Percentiles rank a stretch among this genome's conserved stretches.
phyloP scores from a whole-genome alignment of 2,797 vertebrate genomes.

The Salarias fasciatus region DNA sequence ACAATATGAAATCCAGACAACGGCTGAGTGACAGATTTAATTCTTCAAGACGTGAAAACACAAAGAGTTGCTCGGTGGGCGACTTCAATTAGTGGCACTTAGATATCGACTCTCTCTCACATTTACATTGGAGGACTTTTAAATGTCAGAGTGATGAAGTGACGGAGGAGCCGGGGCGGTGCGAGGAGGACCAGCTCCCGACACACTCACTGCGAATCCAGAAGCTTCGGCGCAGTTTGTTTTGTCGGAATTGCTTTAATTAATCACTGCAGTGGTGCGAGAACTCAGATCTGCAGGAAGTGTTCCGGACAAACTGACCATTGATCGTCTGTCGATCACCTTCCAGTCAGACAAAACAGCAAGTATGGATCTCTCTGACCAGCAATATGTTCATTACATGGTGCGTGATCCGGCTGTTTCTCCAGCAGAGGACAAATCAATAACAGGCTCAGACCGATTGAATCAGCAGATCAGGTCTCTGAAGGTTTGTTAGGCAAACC shows the following conservation, averaged over 20 bases:
- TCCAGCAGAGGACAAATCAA: constrained; percentile 65
- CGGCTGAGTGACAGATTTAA: neutral
- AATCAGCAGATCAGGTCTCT: constrained; percentile 47
- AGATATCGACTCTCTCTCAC: neutral
- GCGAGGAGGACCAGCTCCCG: neutral
- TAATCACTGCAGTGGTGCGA: too few species aligned
- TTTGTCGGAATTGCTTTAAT: too few species aligned
- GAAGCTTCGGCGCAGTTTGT: too few species aligned
- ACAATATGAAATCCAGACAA: too few species aligned
- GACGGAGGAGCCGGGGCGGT: neutral
- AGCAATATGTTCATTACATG: constrained; percentile 54
- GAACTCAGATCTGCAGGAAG: neutral
- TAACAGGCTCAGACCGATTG: constrained; percentile 41
- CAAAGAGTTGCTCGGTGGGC: neutral
- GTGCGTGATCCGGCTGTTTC: constrained; percentile 33
- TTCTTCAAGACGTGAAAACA: neutral
- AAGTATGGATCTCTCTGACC: constrained; percentile 32
- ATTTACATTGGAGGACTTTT: neutral
- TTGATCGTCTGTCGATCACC: constrained; percentile 26
- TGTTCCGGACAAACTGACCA: constrained; percentile 18
- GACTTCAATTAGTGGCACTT: neutral
- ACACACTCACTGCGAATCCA: neutral
- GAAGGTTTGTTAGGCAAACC: constrained; percentile 47
- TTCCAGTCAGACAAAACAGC: constrained; percentile 20
- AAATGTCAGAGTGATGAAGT: neutral